Conservation (phyloP, 2,797 vertebrate species). For the Peromyscus melanophrys region DNA sequence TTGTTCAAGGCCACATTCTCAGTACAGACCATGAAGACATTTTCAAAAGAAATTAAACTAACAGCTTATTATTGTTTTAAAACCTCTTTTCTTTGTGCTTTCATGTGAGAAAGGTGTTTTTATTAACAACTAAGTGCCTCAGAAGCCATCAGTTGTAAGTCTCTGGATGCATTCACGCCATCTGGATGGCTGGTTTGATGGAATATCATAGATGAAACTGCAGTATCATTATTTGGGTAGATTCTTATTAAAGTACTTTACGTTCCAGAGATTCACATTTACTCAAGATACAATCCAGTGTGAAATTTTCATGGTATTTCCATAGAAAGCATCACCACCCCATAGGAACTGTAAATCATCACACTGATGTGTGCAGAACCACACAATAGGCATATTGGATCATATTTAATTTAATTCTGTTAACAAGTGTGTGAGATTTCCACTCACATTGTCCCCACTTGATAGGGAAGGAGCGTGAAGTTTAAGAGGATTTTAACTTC, state of each 20-base stretch:
- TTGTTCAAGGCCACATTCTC: neutral
- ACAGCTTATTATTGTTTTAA: neutral
- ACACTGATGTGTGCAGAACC: neutral
- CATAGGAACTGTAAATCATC: neutral
- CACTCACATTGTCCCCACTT: neutral
- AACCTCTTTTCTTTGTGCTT: neutral
- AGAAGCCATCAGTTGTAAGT: neutral
- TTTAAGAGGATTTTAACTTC: conserved; percentile 8
- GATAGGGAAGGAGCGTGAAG: neutral
- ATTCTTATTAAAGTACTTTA: conserved; percentile 29
- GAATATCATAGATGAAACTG: neutral
- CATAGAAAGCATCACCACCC: neutral
- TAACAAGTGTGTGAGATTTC: neutral
- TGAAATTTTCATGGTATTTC: conserved; percentile 28
- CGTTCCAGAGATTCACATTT: neutral
- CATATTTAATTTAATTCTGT: conserved; percentile 63
- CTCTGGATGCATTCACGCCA: neutral
- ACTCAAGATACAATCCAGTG: neutral
- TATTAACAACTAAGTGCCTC: conserved; percentile 2
- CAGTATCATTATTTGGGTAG: neutral
- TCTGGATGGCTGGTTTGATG: neutral
- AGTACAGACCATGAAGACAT: neutral
- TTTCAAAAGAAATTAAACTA: neutral
- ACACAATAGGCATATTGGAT: neutral
- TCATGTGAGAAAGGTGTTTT: neutral